phyloP scores from a whole-genome alignment of 2,888 invertebrate species.

The Drosophila pseudotakahashii region DNA sequence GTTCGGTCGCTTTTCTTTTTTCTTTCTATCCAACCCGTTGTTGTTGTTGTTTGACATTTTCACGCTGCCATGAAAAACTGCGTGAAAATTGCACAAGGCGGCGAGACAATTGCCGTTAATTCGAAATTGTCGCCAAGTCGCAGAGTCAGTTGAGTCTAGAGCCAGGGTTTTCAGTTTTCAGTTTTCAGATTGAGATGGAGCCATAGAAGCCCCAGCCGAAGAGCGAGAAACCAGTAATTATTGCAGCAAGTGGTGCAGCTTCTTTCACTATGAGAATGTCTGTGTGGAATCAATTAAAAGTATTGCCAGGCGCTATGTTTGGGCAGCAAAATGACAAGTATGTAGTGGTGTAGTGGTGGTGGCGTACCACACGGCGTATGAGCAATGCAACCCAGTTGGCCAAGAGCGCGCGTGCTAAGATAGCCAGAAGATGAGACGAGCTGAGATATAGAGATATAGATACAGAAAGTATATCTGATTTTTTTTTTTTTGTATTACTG shows the following conservation, averaged over 20 bases:
- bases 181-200: conserved; percentile 12
- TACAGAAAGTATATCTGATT: conserved; percentile 53
- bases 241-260: conserved; percentile 67
- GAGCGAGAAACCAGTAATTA: conserved; percentile 72
- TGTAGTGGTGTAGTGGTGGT: conserved; percentile 28
- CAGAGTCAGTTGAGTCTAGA: conserved; percentile 19
- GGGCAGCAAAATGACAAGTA: conserved; percentile 67
- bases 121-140: conserved; percentile 76
- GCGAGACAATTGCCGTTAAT: conserved; percentile 78
- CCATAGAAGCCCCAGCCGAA: neutral
- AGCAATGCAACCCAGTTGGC: conserved; percentile 69
- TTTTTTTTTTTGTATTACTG: too few relatives aligned
- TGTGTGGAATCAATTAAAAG: conserved; percentile 78
- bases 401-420: conserved; percentile 56
- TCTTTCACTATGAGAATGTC: conserved; percentile 66
- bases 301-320: conserved; percentile 73
- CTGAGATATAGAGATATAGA: conserved; percentile 17
- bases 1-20: conserved; percentile 49
- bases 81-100: conserved; percentile 76
- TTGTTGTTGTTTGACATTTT: conserved; percentile 47
- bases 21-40: conserved; percentile 33
- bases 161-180: conserved; percentile 5
- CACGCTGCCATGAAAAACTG: conserved; percentile 68
- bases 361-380: conserved; percentile 37
- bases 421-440: neutral